Evolutionary conservation across 2,888 invertebrate species (phyloP), one percentile per base, ranked within the genome.

Genomic region (Spicauda simplicius): DNA sequence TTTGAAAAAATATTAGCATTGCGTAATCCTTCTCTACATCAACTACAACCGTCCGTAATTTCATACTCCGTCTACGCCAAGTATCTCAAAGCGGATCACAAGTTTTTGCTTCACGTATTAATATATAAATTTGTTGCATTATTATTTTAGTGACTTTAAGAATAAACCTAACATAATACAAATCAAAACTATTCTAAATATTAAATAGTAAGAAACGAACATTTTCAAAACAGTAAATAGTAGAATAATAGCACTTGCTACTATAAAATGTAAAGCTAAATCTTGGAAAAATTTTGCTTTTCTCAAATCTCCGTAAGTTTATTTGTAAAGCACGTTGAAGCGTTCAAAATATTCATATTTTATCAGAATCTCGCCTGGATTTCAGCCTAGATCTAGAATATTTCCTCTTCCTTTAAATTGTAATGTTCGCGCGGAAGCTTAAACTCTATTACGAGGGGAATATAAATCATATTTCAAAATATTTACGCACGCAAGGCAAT

Each of bases 391-490:
- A 66, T 60, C 65, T 55, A 60, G 59, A 60, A 60, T 66, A 66
- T 66, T 66, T 54, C 66, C 41, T 66, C 55, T 58, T 66, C 48
- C 60, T 61, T 63, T 55, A 66, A 66, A 66, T 56, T 61, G 59
- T 66, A 61, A 61, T 66, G 60, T 61, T 66, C 55, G 56, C 60
- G 59, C 61, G 60, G 66, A 61, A 61, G 60, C 55, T 56, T 62
- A 62, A 68, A 57, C 61, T 68, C 62, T 68, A 62, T 68, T 57
- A 62, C 62, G 56, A 62, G 30, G 37, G 62, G 61, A 61, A 67
- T 61, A 67, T 57, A 67, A 67, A 57, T 61, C 60, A 67, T 62
- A 62, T 53, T 68, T 68, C 61, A 62, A 53, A 67, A 52, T 57
- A 20, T 58, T 50, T 12, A 41, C 10, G 14, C 11, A 2, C 6